Conservation (phyloP, 2,113 vertebrate genomes). For the Vombatus ursinus region DNA sequence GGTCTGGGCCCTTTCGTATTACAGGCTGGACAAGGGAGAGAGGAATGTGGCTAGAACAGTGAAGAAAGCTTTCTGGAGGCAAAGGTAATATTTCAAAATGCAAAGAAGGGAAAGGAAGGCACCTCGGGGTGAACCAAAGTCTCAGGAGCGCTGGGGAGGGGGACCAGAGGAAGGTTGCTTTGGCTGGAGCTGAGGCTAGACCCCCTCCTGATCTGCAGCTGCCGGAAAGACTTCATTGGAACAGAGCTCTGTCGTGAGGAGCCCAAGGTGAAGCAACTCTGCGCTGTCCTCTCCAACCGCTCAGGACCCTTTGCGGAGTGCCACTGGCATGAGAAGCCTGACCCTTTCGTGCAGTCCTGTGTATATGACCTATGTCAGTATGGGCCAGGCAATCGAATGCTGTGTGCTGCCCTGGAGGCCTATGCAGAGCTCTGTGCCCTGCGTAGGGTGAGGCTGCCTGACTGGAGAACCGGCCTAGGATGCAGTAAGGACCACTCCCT, state of each 20-base stretch:
- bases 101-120: no score
- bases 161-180: not conserved
- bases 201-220: not conserved
- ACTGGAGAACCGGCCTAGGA: constrained; percentile 67
- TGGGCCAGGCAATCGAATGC: constrained; percentile 69
- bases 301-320: constrained; percentile 74
- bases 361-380: constrained; percentile 78
- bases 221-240: not conserved
- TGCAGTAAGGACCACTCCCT: constrained; percentile 71
- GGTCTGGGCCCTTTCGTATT: not conserved
- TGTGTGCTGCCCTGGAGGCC: constrained; percentile 74
- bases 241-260: not conserved
- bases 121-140: no score
- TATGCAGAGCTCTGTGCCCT: constrained; percentile 72
- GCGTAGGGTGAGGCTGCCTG: constrained; percentile 49
- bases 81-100: not conserved
- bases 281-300: constrained; percentile 74
- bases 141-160: not conserved
- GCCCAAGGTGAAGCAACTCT: constrained; percentile 43
- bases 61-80: not conserved
- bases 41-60: not conserved
- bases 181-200: not conserved
- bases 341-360: constrained; percentile 69
- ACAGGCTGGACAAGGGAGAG: not conserved
- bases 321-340: constrained; percentile 56